Percentiles rank a stretch among this genome's conserved stretches.
Conservation (phyloP, 2,888 invertebrate genomes). For the Clistopyga incitator region DNA sequence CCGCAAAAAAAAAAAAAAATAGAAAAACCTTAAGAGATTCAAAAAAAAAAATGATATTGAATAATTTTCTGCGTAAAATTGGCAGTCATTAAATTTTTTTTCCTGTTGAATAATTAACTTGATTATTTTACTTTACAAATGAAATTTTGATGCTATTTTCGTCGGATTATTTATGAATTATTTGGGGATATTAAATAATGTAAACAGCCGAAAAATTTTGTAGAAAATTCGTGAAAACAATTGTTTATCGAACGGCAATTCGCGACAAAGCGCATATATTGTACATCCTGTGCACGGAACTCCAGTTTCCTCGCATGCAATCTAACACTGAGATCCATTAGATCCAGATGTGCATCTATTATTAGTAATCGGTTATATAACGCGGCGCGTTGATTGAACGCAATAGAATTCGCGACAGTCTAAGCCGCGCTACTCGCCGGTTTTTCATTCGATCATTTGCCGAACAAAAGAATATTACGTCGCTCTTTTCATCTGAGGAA, state of each 20-base stretch:
- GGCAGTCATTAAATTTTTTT: background rate
- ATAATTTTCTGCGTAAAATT: no score
- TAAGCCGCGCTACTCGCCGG: constrained; percentile 9
- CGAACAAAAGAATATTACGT: constrained; percentile 10
- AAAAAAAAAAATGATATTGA: no score
- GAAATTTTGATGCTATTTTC: background rate
- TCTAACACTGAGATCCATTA: constrained; percentile 64
- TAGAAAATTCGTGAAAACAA: background rate
- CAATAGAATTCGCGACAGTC: constrained; percentile 45
- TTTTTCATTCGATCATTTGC: constrained; percentile 41
- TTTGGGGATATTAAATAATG: background rate
- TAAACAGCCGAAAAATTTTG: background rate
- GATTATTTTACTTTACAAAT: background rate
- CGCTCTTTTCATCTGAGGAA: background rate
- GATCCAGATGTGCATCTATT: constrained; percentile 67
- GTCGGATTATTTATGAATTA: background rate
- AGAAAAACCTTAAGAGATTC: no score
- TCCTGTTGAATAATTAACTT: background rate
- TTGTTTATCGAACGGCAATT: background rate
- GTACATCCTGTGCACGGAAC: constrained; percentile 10
- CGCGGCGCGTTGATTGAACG: constrained; percentile 51
- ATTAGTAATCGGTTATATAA: constrained; percentile 64
- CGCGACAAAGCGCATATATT: background rate
- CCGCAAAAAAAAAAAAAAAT: background rate
- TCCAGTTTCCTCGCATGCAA: constrained; percentile 22